Conservation (phyloP, 2,797 vertebrate species). For the Selene dorsalis region DNA sequence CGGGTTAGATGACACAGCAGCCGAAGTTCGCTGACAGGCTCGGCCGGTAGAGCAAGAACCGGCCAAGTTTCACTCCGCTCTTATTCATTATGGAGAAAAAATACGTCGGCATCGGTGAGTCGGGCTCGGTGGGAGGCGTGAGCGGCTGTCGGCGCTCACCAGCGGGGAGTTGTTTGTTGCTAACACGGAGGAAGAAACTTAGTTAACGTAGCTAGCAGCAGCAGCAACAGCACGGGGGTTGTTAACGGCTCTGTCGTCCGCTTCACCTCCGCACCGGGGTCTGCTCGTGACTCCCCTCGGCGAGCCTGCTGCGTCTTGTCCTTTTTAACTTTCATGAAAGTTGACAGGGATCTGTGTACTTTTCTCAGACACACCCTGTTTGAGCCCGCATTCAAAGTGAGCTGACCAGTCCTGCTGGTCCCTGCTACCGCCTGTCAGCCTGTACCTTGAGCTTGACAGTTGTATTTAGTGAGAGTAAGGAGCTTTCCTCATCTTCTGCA, state of each 20-base stretch:
- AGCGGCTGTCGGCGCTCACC: not conserved
- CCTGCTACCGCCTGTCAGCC: not conserved
- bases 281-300: not conserved
- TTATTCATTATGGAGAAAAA: slow-evolving; percentile 51
- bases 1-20: slow-evolving; percentile 42
- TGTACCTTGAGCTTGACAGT: not conserved
- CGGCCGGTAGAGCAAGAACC: slow-evolving; percentile 46
- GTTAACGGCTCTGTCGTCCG: not conserved
- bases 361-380: slow-evolving; percentile 46
- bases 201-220: slow-evolving; percentile 6
- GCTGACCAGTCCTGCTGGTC: not conserved
- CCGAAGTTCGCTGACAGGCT: slow-evolving; percentile 68
- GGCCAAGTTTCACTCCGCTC: slow-evolving; percentile 43
- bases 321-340: not conserved
- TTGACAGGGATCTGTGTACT: slow-evolving; percentile 6
- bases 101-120: no score
- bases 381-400: not conserved
- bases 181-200: slow-evolving; percentile 12
- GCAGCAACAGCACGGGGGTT: not conserved
- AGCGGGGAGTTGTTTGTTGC: not conserved
- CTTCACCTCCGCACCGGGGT: not conserved
- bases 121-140: not conserved
- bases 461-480: not conserved
- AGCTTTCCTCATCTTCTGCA: not conserved
- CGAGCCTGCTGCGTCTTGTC: not conserved